Evolutionary conservation across 2,797 vertebrate genomes (phyloP).

Genomic region (Myiotriccus ornatus): DNA sequence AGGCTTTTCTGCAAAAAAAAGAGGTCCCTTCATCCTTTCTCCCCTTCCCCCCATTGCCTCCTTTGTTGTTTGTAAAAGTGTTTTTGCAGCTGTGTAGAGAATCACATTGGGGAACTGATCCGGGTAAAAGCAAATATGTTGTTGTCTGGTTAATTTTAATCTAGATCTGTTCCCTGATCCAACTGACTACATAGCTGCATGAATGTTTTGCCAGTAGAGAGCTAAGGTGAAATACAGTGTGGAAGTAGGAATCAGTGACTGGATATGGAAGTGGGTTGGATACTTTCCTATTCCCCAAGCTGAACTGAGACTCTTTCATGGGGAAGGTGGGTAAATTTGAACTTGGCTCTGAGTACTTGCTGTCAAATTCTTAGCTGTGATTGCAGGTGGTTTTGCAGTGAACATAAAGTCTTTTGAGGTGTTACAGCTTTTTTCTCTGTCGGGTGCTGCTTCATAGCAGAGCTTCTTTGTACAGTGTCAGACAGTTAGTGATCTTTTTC

Average conservation of each 20-base stretch:
- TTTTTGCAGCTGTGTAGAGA: constrained; percentile 32
- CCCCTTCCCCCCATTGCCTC: background rate
- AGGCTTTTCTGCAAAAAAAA: background rate
- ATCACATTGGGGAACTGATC: constrained; percentile 17
- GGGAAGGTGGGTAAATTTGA: background rate
- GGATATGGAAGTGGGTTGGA: background rate
- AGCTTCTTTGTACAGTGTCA: background rate
- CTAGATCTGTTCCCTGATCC: constrained; percentile 30
- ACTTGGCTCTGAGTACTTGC: background rate
- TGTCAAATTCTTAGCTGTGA: background rate
- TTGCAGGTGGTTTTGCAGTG: background rate
- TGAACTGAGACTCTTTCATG: background rate
- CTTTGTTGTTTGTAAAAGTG: background rate
- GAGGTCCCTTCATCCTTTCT: background rate
- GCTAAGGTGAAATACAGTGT: background rate
- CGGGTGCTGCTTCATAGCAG: background rate
- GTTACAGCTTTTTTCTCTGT: background rate
- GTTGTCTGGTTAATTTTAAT: constrained; percentile 44
- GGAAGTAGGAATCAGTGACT: background rate
- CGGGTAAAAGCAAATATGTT: constrained; percentile 2
- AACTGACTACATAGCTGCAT: background rate
- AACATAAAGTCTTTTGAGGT: background rate
- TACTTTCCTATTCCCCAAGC: background rate
- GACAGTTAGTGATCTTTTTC: background rate
- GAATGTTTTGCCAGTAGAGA: constrained; percentile 20